Evolutionary conservation across 2,113 vertebrate genomes (phyloP).

Genomic region (Saccopteryx leptura): DNA sequence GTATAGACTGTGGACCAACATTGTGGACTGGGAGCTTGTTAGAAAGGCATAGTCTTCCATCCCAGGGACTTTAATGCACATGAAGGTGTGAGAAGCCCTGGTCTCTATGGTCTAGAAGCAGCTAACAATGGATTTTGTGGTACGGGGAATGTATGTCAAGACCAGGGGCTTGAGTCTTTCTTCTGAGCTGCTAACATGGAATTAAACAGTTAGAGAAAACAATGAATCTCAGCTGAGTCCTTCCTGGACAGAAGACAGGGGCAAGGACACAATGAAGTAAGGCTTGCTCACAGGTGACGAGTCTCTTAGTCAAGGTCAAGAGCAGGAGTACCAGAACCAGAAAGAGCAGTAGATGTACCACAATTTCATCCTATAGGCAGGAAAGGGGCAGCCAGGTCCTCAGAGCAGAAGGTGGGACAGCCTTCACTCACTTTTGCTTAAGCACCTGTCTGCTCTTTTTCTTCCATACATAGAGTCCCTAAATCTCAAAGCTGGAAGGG

Average conservation of each 20-base stretch:
- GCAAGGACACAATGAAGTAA: not conserved
- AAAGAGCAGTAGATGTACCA: fast-evolving
- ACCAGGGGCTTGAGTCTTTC: not conserved
- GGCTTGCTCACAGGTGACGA: not conserved
- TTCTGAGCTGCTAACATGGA: not conserved
- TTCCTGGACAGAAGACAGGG: not conserved
- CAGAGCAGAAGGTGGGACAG: not conserved
- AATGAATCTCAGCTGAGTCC: not conserved
- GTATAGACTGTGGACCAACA: not conserved
- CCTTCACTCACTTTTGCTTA: not conserved
- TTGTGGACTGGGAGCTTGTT: not conserved
- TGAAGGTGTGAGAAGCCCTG: not conserved
- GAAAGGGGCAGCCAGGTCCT: not conserved
- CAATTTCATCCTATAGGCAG: not conserved
- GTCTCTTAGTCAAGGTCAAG: not conserved
- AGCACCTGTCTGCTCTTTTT: not conserved
- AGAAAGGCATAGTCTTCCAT: not conserved
- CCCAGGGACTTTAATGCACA: not conserved
- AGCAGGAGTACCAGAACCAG: not conserved
- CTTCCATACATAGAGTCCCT: not conserved
- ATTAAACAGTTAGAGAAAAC: not conserved
- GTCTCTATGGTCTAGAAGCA: not conserved
- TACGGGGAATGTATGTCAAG: not conserved
- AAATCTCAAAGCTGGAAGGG: not conserved
- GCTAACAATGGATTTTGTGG: not conserved